A percentile compares a stretch with the other conserved stretches of the same genome.
Evolutionary conservation across 2,113 vertebrate genomes (phyloP).

Genomic region (Chloropsis hardwickii): DNA sequence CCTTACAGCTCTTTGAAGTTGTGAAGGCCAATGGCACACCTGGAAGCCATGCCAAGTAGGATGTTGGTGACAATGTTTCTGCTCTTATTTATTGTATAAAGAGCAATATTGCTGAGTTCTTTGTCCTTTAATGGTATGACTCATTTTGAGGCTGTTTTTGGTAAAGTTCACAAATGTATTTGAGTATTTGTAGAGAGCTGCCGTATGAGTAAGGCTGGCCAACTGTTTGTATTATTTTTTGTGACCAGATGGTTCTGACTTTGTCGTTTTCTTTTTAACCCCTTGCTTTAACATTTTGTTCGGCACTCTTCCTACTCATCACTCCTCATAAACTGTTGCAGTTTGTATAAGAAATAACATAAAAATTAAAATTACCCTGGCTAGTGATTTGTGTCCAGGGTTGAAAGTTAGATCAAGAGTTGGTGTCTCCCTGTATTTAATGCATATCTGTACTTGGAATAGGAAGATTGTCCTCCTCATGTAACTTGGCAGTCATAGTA

Average conservation of each 20-base stretch:
- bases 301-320: background rate
- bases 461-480: background rate
- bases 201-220: background rate
- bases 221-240: background rate
- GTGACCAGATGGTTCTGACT: constrained; percentile 5
- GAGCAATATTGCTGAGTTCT: background rate
- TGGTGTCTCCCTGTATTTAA: background rate
- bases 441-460: background rate
- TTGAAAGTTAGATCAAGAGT: background rate
- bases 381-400: background rate
- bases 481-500: background rate
- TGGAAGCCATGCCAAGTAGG: background rate
- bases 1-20: background rate
- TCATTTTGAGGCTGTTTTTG: constrained; percentile 29
- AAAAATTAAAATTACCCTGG: background rate
- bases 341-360: background rate
- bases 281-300: background rate
- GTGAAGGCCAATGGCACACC: background rate
- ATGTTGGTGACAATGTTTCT: background rate
- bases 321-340: background rate
- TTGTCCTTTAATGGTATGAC: background rate
- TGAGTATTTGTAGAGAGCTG: background rate
- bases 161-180: constrained; percentile 2
- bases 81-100: background rate
- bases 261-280: constrained; percentile 1